Conservation (phyloP, 2,113 vertebrate genomes). For the Haliaeetus leucogaster region DNA sequence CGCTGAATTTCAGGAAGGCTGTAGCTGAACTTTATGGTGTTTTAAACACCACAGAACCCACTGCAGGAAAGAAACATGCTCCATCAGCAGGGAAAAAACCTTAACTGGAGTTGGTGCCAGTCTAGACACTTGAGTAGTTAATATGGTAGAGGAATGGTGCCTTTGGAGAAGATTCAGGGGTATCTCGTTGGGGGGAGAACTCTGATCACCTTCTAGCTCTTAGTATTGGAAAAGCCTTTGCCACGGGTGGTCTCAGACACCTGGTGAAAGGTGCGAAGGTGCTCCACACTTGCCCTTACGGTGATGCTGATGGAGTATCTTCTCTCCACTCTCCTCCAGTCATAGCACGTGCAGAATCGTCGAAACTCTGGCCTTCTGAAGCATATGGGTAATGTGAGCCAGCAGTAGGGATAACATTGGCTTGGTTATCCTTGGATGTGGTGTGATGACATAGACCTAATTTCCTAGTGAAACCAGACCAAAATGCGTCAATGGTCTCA, state of each 20-base stretch:
- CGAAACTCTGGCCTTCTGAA: background rate
- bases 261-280: background rate
- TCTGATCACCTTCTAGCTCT: background rate
- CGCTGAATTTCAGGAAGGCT: background rate
- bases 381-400: background rate
- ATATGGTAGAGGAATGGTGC: accelerated
- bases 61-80: background rate
- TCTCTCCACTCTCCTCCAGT: accelerated
- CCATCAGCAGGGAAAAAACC: background rate
- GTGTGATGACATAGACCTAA: background rate
- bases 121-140: background rate
- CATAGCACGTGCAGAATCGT: accelerated
- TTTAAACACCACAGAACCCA: background rate
- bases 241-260: background rate
- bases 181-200: background rate
- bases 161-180: background rate
- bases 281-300: background rate
- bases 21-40: background rate
- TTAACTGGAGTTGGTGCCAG: background rate
- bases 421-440: background rate
- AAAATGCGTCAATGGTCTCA: accelerated
- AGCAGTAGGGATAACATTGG: background rate
- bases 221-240: background rate
- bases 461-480: background rate
- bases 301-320: background rate